Conservation (phyloP, 30 jellyfish, hydroid and myxozoan species). For the Aurelia coerulea region DNA sequence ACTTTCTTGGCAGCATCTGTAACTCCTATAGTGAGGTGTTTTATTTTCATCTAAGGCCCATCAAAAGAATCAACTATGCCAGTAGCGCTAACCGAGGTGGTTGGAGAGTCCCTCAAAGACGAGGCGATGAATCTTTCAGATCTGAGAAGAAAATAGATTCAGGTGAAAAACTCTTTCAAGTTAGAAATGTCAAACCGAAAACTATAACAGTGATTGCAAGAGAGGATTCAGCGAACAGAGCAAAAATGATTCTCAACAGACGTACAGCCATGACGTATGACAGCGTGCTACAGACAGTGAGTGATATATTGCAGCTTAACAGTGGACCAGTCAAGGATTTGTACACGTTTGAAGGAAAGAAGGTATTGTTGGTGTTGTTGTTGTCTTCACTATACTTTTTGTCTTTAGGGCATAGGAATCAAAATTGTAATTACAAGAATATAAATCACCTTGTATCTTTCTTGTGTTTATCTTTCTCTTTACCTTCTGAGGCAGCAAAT, state of each 20-base stretch:
- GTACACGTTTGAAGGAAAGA: slow-evolving; percentile 58
- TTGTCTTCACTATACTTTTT: too few species aligned
- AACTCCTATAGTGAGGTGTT: too few species aligned
- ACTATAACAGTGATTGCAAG: slow-evolving; percentile 70
- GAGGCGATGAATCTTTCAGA: not conserved
- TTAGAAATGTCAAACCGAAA: slow-evolving; percentile 59
- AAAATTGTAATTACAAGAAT: too few species aligned
- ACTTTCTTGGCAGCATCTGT: too few species aligned
- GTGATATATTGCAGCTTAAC: slow-evolving; percentile 66
- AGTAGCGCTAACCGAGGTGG: slow-evolving; percentile 34
- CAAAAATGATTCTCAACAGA: slow-evolving; percentile 54
- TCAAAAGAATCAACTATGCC: slow-evolving; percentile 49
- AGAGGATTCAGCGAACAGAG: slow-evolving; percentile 67
- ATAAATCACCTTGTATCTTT: too few species aligned
- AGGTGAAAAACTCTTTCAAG: slow-evolving; percentile 58
- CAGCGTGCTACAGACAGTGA: slow-evolving; percentile 61
- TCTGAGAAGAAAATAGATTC: slow-evolving; percentile 31
- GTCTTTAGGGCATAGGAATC: too few species aligned
- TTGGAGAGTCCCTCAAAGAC: slow-evolving; percentile 46
- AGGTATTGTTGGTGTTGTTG: slow-evolving; percentile 7
- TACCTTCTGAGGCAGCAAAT: too few species aligned
- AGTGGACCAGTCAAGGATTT: slow-evolving; percentile 75
- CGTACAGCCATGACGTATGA: slow-evolving; percentile 65
- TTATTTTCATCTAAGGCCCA: slow-evolving; percentile 41
- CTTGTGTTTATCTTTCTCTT: too few species aligned